Evolutionary conservation across 2,113 vertebrate genomes (phyloP).

Genomic region (Uria aalge): DNA sequence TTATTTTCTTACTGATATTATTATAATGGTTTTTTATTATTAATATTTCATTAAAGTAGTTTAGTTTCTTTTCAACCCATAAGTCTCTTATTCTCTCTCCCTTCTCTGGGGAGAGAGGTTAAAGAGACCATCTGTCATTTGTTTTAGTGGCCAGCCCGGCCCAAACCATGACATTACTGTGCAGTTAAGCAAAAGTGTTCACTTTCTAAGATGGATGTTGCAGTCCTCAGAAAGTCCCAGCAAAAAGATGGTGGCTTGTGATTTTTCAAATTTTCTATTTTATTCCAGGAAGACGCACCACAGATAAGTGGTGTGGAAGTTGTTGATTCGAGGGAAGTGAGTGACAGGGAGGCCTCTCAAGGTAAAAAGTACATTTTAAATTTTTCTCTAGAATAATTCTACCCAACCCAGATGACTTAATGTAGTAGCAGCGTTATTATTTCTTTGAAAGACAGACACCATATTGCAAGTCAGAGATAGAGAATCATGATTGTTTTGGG

Average conservation of each 20-base stretch:
- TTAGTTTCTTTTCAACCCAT: neutral
- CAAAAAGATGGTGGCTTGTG: neutral
- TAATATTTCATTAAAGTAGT: neutral
- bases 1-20: neutral
- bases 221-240: neutral
- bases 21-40: neutral
- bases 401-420: neutral
- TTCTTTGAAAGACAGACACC: neutral
- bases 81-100: neutral
- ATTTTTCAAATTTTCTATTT: neutral
- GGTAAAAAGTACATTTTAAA: slow-evolving; percentile 38
- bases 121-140: neutral
- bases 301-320: neutral
- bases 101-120: neutral
- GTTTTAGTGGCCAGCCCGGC: neutral
- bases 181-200: neutral
- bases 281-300: slow-evolving; percentile 36
- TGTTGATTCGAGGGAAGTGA: neutral
- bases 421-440: neutral
- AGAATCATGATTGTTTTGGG: neutral
- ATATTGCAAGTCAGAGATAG: neutral
- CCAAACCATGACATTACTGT: neutral
- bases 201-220: neutral
- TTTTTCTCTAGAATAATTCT: neutral
- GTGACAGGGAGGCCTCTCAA: neutral